These are phyloP conservation scores for Ceriagrion tenellum DNA, from an alignment of 2,888 invertebrate species.

Conservation along the genomic window DNA sequence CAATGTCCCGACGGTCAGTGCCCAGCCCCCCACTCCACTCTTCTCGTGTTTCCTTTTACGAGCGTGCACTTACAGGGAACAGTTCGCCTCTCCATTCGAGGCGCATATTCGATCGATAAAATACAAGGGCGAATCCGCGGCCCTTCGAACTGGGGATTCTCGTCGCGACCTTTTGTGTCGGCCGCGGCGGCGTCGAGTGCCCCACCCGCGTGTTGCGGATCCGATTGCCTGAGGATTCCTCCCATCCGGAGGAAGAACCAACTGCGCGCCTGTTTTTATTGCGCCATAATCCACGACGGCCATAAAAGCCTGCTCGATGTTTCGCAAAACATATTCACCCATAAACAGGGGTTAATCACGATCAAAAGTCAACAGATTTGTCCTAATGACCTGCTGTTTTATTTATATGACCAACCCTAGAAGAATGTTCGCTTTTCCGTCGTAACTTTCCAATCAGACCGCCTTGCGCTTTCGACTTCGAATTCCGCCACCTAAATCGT, in stretches of 20 bases:
- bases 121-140: background rate
- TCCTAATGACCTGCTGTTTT: constrained; percentile 2
- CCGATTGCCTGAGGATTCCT: background rate
- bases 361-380: constrained; percentile 7
- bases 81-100: background rate
- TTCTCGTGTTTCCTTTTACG: background rate
- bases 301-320: background rate
- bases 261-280: background rate
- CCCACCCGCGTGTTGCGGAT: background rate
- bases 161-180: no score
- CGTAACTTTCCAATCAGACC: background rate
- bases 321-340: background rate
- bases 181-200: background rate
- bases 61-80: background rate
- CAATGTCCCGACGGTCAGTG: no score
- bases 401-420: background rate
- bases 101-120: background rate
- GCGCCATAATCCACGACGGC: background rate
- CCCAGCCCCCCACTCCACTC: background rate
- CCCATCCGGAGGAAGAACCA: no score
- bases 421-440: constrained; percentile 8
- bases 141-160: background rate
- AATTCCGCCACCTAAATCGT: background rate
- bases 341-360: background rate
- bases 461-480: background rate